phyloP scores from a whole-genome alignment of 2,113 vertebrate species.

The Lepus americanus region DNA sequence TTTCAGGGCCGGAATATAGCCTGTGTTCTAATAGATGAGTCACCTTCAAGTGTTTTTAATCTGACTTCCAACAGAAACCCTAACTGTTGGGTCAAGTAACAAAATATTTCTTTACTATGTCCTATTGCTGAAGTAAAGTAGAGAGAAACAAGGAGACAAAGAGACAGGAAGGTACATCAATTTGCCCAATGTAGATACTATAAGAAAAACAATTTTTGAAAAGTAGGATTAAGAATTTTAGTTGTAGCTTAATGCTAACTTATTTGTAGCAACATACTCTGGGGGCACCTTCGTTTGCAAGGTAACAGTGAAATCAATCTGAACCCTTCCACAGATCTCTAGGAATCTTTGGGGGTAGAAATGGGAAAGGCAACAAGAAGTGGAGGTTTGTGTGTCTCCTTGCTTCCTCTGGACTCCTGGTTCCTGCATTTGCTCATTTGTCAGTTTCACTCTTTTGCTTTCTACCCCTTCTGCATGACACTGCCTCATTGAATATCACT shows the following conservation, averaged over 20 bases:
- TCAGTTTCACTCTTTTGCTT: not conserved
- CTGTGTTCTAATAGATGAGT: not conserved
- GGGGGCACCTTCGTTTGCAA: not conserved
- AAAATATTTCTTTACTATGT: slow-evolving; percentile 28
- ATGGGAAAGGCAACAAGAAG: no score
- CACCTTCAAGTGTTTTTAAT: not conserved
- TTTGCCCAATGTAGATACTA: not conserved
- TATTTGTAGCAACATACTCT: not conserved
- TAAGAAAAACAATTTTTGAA: not conserved
- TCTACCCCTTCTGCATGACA: not conserved
- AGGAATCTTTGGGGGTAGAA: not conserved
- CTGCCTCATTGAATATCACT: not conserved
- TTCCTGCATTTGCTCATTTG: not conserved
- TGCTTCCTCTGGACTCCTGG: not conserved
- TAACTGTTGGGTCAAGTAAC: not conserved
- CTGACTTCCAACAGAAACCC: not conserved
- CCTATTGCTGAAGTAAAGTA: not conserved
- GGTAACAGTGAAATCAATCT: not conserved
- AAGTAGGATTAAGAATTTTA: not conserved
- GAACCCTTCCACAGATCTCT: not conserved
- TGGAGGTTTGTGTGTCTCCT: not conserved
- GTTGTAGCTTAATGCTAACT: not conserved
- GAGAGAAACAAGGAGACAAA: not conserved
- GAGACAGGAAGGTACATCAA: not conserved
- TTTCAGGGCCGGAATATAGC: not conserved